A percentile compares a stretch with the other conserved stretches of the same genome.
Evolutionary conservation across 2,797 vertebrate genomes (phyloP).

Genomic region (Melanotaenia trifasciata): DNA sequence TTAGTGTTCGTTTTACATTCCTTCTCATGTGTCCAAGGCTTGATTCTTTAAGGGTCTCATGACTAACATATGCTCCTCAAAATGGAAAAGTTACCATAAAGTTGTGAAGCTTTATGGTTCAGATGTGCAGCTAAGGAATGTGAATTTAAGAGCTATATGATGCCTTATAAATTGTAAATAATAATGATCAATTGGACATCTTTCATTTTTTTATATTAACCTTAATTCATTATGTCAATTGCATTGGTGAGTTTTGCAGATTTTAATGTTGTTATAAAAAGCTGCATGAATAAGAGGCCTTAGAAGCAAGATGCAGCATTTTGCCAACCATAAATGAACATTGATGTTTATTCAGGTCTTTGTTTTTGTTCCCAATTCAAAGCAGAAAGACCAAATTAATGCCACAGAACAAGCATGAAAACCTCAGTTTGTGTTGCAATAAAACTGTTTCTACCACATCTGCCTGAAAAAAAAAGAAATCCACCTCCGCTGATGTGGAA

Average conservation of each 20-base stretch:
- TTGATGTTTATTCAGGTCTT: background rate
- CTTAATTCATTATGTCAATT: constrained; percentile 3
- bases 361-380: constrained; percentile 17
- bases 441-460: constrained; percentile 18
- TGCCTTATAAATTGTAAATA: background rate
- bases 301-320: no score
- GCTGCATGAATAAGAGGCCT: no score
- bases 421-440: constrained; percentile 12
- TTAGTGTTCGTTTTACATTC: constrained; percentile 67
- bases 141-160: no score
- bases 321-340: no score
- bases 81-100: background rate
- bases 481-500: constrained; percentile 32
- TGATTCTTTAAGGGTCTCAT: constrained; percentile 73
- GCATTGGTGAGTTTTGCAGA: constrained; percentile 21
- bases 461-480: constrained; percentile 1
- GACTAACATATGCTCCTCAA: constrained; percentile 46
- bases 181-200: background rate
- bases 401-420: constrained; percentile 18
- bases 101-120: constrained; percentile 23
- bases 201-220: background rate
- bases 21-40: constrained; percentile 66
- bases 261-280: constrained; percentile 7
- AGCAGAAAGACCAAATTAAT: constrained; percentile 29
- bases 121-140: constrained; percentile 29